Evolutionary conservation across 2,888 invertebrate species (phyloP).

Genomic region (Chrysomela aeneicollis): DNA sequence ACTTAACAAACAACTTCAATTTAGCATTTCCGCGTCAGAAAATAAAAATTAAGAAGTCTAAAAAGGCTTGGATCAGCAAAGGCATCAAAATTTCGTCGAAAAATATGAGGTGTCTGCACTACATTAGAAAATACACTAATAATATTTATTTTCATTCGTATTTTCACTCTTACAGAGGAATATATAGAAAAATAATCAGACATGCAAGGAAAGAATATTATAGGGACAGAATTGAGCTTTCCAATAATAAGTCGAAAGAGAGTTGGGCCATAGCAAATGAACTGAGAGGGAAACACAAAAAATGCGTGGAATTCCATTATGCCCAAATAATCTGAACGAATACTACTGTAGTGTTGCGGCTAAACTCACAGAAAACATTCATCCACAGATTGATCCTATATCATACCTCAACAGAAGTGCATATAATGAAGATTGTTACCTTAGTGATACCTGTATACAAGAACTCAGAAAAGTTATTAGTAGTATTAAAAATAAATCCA

Average conservation of each 20-base stretch:
- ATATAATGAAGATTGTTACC: background rate
- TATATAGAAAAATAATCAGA: background rate
- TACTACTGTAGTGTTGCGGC: background rate
- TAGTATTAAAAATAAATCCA: background rate
- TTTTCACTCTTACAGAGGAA: background rate
- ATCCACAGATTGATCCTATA: too few species aligned
- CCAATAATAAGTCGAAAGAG: background rate
- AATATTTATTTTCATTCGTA: background rate
- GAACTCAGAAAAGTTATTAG: background rate
- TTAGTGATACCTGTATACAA: background rate
- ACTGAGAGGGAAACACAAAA: background rate
- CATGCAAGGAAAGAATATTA: background rate
- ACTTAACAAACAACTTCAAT: conserved; percentile 1
- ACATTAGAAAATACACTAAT: too few species aligned
- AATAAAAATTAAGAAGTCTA: background rate
- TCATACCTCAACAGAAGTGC: too few species aligned
- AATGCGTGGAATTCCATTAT: background rate
- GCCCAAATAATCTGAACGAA: background rate
- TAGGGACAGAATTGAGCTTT: too few species aligned
- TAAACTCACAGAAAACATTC: background rate
- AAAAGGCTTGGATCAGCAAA: background rate
- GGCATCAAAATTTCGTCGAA: background rate
- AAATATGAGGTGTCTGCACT: background rate
- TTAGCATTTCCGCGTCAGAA: background rate
- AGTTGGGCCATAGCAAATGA: background rate